phyloP scores from a whole-genome alignment of 2,113 vertebrate species.

The Nothobranchius kuhntae region DNA sequence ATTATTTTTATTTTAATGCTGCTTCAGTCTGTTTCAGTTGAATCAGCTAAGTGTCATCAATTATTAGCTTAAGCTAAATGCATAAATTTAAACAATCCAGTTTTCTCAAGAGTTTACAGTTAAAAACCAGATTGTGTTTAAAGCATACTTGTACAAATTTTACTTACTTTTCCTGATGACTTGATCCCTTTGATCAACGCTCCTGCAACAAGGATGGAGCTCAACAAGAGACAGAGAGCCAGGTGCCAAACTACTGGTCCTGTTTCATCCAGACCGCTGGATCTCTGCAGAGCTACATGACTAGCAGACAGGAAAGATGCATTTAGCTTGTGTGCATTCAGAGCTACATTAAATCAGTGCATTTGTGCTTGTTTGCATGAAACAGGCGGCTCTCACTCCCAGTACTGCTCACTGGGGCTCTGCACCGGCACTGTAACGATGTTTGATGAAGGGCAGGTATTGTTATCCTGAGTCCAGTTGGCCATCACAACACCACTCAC shows the following conservation, averaged over 20 bases:
- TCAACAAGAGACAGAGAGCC: constrained; percentile 91
- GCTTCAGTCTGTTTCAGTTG: too few species aligned
- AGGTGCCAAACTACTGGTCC: constrained; percentile 91
- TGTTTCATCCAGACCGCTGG: constrained; percentile 84
- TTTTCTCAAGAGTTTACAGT: too few species aligned
- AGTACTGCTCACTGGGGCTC: constrained; percentile 90
- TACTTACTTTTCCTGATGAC: constrained; percentile 92
- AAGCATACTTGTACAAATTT: too few species aligned
- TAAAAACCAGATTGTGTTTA: too few species aligned
- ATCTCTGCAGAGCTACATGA: constrained; percentile 84
- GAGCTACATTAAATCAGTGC: background rate
- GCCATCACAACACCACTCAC: constrained; percentile 50
- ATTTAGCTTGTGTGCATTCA: background rate
- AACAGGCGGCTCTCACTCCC: constrained; percentile 86
- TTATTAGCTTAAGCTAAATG: too few species aligned
- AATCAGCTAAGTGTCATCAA: too few species aligned
- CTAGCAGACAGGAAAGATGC: constrained; percentile 62
- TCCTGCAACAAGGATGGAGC: constrained; percentile 84
- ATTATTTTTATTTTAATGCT: too few species aligned
- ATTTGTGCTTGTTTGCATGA: background rate
- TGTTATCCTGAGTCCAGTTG: constrained; percentile 78
- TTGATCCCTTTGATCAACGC: constrained; percentile 92
- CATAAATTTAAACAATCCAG: too few species aligned
- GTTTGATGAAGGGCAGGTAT: constrained; percentile 48
- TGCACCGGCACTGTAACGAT: constrained; percentile 62